Conservation (phyloP, 2,113 vertebrate species). For the Sorex araneus region DNA sequence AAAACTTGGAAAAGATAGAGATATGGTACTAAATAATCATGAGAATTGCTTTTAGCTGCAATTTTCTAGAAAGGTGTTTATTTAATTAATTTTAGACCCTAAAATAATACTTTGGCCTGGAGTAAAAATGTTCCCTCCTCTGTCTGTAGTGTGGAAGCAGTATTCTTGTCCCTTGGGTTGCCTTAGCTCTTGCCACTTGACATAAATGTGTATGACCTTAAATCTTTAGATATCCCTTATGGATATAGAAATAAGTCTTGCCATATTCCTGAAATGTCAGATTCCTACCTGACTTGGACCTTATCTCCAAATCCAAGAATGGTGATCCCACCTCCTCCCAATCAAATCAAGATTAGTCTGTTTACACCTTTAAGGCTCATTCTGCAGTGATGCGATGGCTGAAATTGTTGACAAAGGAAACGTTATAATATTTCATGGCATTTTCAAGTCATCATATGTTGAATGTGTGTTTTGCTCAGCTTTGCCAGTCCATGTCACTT, state of each 20-base stretch:
- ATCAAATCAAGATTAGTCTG: background rate
- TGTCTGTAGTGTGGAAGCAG: conserved; percentile 32
- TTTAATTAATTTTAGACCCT: conserved; percentile 41
- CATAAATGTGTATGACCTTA: background rate
- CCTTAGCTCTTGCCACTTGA: conserved; percentile 5
- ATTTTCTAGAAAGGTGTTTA: conserved; percentile 53
- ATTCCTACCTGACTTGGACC: conserved; percentile 10
- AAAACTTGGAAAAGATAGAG: conserved; percentile 72
- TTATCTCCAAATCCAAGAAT: conserved; percentile 31
- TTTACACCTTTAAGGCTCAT: background rate
- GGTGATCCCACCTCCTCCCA: conserved; percentile 18
- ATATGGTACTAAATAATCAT: conserved; percentile 45
- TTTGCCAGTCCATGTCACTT: background rate
- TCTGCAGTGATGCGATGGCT: background rate
- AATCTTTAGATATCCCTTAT: background rate
- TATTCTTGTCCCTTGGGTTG: background rate
- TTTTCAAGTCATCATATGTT: background rate
- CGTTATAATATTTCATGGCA: background rate
- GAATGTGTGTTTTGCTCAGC: background rate
- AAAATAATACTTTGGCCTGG: conserved; percentile 42
- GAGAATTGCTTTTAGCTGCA: conserved; percentile 50
- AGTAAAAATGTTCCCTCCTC: background rate
- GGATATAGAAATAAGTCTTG: background rate
- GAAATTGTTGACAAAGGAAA: background rate
- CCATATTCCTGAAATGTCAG: conserved; percentile 49